A percentile compares a stretch with the other conserved stretches of the same genome.
Conservation (phyloP, 2,888 invertebrate genomes). For the Sycophila texana region DNA sequence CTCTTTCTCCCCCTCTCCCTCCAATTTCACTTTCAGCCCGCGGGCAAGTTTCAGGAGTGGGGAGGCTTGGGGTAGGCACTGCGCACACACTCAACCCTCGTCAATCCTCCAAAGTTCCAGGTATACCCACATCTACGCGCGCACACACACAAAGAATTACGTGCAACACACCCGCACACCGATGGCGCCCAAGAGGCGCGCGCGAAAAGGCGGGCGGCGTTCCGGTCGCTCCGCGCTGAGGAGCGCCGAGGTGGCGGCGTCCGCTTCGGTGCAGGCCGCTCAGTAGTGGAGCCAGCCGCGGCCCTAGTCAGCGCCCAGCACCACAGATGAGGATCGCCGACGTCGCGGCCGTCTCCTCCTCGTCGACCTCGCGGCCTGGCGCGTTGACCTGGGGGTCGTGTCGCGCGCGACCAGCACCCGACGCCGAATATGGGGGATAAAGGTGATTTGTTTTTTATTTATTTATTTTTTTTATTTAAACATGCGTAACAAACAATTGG, state of each 20-base stretch:
- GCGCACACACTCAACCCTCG: too few relatives aligned
- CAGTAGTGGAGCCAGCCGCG: background rate
- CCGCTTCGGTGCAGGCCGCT: background rate
- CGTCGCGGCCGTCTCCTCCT: conserved; percentile 1
- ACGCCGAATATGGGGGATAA: conserved; percentile 40
- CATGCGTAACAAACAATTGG: too few relatives aligned
- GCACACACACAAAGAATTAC: background rate
- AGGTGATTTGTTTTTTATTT: conserved; percentile 26
- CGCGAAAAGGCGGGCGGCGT: conserved; percentile 31
- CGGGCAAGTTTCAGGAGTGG: too few relatives aligned
- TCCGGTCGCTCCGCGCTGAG: conserved; percentile 23
- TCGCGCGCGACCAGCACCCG: background rate
- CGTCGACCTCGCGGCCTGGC: background rate
- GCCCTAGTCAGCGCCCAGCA: background rate
- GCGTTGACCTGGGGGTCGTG: background rate
- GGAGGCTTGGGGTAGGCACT: too few relatives aligned
- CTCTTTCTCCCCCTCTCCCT: too few relatives aligned
- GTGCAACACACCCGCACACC: background rate
- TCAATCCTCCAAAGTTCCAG: too few relatives aligned
- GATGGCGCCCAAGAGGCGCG: background rate
- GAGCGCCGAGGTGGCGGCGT: background rate
- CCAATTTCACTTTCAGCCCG: too few relatives aligned
- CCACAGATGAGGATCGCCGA: conserved; percentile 41
- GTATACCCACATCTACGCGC: too few relatives aligned
- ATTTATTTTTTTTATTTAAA: conserved; percentile 12